phyloP scores from a whole-genome alignment of 2,113 vertebrate genomes.

The Cinclus cinclus region DNA sequence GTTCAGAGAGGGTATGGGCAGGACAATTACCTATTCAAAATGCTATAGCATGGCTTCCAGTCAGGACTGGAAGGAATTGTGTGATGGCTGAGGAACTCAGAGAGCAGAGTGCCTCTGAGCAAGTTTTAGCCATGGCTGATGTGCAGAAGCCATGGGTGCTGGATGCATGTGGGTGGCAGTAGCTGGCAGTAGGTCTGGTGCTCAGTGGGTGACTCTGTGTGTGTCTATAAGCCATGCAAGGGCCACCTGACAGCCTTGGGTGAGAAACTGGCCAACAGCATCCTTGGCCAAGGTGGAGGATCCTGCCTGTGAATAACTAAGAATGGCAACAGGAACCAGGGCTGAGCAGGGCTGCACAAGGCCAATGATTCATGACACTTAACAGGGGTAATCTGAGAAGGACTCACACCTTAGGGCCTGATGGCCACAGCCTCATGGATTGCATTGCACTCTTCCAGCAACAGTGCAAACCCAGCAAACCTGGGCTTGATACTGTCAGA shows the following conservation, averaged over 20 bases:
- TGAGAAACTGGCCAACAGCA: not conserved
- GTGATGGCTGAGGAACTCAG: not conserved
- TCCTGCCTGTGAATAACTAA: not conserved
- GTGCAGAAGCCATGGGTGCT: not conserved
- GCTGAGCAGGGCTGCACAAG: not conserved
- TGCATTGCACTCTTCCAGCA: too few relatives aligned
- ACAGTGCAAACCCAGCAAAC: not conserved
- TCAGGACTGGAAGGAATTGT: not conserved
- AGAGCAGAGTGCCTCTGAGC: not conserved
- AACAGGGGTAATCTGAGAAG: not conserved
- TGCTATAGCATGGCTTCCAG: not conserved
- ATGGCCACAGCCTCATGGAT: not conserved
- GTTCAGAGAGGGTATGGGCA: not conserved
- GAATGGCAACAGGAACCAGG: not conserved
- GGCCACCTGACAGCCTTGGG: not conserved
- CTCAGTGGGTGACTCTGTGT: accelerated
- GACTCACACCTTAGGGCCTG: not conserved
- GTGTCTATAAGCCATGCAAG: not conserved
- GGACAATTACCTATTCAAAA: not conserved
- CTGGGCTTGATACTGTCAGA: not conserved
- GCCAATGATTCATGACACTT: accelerated
- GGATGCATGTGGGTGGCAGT: accelerated
- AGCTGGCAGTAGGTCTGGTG: not conserved
- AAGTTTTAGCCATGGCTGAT: not conserved
- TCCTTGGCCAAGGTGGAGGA: not conserved